A percentile compares a stretch with the other conserved stretches of the same genome.
phyloP scores from a whole-genome alignment of 2,797 vertebrate species.

The Xiphorhynchus erythropygius region DNA sequence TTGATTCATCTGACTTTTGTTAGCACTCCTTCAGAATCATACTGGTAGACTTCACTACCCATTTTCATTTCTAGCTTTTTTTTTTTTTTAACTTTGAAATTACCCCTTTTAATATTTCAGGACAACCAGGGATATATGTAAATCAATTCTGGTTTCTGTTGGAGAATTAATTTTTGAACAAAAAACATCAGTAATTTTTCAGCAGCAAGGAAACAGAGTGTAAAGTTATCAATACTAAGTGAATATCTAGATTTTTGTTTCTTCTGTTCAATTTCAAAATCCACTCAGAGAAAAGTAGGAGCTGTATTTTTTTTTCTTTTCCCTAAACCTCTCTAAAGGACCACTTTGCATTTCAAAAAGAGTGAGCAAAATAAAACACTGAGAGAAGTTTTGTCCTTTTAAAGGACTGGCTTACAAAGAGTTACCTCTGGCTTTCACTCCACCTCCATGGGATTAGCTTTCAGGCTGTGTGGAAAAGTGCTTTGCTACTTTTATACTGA shows the following conservation, averaged over 20 bases:
- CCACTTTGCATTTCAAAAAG: neutral
- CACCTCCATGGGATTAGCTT: neutral
- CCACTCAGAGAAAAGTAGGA: neutral
- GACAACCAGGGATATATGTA: neutral
- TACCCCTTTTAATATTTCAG: neutral
- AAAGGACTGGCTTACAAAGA: neutral
- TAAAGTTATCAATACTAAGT: neutral
- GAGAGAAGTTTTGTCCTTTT: neutral
- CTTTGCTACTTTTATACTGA: neutral
- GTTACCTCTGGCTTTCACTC: neutral
- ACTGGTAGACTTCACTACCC: neutral
- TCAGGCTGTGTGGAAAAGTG: neutral
- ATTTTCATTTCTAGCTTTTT: neutral
- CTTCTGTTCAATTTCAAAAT: neutral
- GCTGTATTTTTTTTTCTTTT: neutral
- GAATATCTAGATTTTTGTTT: neutral
- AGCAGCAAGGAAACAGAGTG: neutral
- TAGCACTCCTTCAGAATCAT: neutral
- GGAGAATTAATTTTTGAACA: neutral
- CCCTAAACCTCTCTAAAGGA: neutral
- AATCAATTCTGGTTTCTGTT: neutral
- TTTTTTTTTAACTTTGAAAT: neutral
- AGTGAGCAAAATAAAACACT: neutral
- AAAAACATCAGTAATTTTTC: neutral
- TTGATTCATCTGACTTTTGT: neutral